These are phyloP conservation scores for Thalassaphorura encarpata DNA, from an alignment of 1,140 invertebrate genomes.

Conservation along the genomic window DNA sequence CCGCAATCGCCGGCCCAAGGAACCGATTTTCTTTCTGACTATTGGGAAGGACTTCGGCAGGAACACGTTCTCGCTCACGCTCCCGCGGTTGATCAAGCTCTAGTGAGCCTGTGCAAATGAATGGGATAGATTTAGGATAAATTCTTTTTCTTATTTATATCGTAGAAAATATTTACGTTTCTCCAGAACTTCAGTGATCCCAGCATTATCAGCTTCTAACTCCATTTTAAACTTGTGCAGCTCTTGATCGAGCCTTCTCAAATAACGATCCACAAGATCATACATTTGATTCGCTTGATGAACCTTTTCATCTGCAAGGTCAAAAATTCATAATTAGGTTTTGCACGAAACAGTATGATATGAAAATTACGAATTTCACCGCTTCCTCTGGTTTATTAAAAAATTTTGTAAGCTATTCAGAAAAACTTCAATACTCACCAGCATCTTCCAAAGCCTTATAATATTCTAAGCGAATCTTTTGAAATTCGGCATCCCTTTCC, in stretches of 20 bases:
- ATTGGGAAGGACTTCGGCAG: constrained; percentile 32
- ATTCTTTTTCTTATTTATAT: neutral
- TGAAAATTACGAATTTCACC: no score
- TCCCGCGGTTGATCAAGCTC: constrained; percentile 56
- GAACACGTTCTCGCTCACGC: constrained; percentile 14
- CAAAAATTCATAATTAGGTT: no score
- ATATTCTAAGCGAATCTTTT: constrained; percentile 77
- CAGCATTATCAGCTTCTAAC: constrained; percentile 93
- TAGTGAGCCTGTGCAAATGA: constrained; percentile 47
- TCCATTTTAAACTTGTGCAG: constrained; percentile 97
- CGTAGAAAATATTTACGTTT: constrained; percentile 48
- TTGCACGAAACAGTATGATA: neutral
- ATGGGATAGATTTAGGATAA: neutral
- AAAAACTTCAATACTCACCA: constrained; percentile 44
- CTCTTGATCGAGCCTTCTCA: constrained; percentile 85
- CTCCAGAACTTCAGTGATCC: constrained; percentile 92
- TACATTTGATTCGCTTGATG: constrained; percentile 87
- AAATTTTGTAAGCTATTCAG: neutral
- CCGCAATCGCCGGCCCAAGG: constrained; percentile 36
- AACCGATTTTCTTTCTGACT: constrained; percentile 53
- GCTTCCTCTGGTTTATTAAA: neutral
- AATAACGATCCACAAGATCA: constrained; percentile 86
- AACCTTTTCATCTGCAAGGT: constrained; percentile 56
- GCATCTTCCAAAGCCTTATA: constrained; percentile 87
- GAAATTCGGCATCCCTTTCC: constrained; percentile 73